phyloP scores from a whole-genome alignment of 2,888 invertebrate species.

The Ischnus inquisitorius region DNA sequence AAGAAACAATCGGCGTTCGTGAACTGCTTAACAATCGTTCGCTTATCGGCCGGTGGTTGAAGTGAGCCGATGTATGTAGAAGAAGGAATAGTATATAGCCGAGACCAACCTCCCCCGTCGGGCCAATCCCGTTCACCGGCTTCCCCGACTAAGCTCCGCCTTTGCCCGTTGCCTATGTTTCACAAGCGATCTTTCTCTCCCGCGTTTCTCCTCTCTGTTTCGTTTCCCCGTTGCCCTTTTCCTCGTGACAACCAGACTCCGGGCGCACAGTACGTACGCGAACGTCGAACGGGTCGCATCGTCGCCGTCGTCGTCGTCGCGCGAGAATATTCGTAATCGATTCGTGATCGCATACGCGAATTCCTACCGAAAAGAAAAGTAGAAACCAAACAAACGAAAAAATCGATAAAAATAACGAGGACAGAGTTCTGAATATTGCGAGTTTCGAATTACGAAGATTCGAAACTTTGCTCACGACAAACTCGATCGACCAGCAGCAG shows the following conservation, averaged over 20 bases:
- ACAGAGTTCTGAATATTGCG: background rate
- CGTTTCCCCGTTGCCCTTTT: conserved; percentile 78
- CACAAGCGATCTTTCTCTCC: conserved; percentile 39
- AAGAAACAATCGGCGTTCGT: conserved; percentile 16
- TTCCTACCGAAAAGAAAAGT: background rate
- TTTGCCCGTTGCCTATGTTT: conserved; percentile 62
- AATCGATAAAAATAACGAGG: background rate
- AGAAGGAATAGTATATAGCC: conserved; percentile 50
- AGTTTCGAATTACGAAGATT: background rate
- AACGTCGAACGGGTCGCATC: conserved; percentile 80
- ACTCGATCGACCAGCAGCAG: no score
- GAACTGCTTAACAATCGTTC: conserved; percentile 33
- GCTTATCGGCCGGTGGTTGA: background rate
- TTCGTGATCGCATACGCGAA: background rate
- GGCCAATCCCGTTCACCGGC: conserved; percentile 75
- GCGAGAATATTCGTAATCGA: background rate
- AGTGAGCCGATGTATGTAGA: conserved; percentile 17
- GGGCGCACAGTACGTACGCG: conserved; percentile 81
- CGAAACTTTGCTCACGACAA: background rate
- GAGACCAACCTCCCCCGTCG: conserved; percentile 73
- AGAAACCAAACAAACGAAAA: no score
- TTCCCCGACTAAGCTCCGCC: conserved; percentile 72
- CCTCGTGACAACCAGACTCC: conserved; percentile 79
- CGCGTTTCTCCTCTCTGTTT: conserved; percentile 64
- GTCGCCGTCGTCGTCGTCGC: conserved; percentile 66